Percentiles rank a stretch among this genome's conserved stretches.
phyloP scores from a whole-genome alignment of 1,140 invertebrate genomes.

The Lasioglossum albipes region DNA sequence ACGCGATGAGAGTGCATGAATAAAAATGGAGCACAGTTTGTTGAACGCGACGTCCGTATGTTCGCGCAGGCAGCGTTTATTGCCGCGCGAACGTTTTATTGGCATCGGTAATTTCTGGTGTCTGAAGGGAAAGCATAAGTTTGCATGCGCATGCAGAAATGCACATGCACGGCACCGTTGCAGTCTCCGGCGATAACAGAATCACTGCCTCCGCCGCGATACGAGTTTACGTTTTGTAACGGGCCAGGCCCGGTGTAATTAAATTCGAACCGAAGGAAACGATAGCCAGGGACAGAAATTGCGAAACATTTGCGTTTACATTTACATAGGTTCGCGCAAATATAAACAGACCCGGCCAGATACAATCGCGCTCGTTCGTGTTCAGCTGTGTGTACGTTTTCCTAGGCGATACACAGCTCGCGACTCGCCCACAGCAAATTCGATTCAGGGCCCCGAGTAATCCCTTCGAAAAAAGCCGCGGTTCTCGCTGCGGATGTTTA shows the following conservation, averaged over 20 bases:
- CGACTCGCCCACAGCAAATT: constrained; percentile 56
- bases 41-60: constrained; percentile 18
- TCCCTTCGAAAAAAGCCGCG: constrained; percentile 10
- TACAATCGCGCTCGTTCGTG: constrained; percentile 63
- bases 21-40: constrained; percentile 25
- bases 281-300: constrained; percentile 75
- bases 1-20: constrained; percentile 12
- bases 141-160: background rate
- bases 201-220: constrained; percentile 15
- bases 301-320: constrained; percentile 68
- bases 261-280: constrained; percentile 68
- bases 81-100: background rate
- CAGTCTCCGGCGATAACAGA: constrained; percentile 8
- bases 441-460: constrained; percentile 41
- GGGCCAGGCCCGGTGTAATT: constrained; percentile 55
- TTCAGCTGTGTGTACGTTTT: constrained; percentile 65
- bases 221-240: constrained; percentile 41
- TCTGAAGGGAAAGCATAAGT: background rate
- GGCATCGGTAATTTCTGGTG: background rate
- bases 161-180: too few relatives aligned
- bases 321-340: constrained; percentile 72
- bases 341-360: constrained; percentile 56
- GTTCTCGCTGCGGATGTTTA: too few relatives aligned
- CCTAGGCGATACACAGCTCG: constrained; percentile 71
- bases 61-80: background rate